These are phyloP conservation scores for Cephus rjabovi DNA, from an alignment of 2,888 invertebrate genomes.

Conservation along the genomic window DNA sequence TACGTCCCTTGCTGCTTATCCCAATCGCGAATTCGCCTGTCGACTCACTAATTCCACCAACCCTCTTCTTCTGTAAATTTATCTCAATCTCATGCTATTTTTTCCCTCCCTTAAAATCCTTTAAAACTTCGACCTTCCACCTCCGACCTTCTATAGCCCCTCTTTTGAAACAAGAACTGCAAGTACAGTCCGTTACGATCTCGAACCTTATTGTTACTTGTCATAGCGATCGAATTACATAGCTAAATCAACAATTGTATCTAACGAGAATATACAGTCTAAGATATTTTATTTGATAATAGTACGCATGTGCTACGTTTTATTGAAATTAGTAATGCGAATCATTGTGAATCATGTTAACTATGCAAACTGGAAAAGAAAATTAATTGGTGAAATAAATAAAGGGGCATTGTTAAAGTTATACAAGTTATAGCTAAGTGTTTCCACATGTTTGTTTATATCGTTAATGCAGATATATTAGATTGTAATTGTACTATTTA, in stretches of 20 bases:
- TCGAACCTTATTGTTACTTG: not conserved
- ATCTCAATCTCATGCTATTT: not conserved
- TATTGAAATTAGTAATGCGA: constrained; percentile 13
- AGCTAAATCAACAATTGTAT: not conserved
- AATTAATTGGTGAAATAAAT: constrained; percentile 48
- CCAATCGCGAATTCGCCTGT: too few species aligned
- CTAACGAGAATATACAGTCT: not conserved
- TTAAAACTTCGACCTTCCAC: not conserved
- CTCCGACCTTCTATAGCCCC: not conserved
- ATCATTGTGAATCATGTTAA: constrained; percentile 43
- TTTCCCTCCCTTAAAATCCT: not conserved
- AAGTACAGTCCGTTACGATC: constrained; percentile 2
- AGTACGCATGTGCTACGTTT: not conserved
- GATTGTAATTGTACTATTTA: constrained; percentile 42
- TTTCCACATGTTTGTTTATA: constrained; percentile 45
- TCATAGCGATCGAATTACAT: not conserved
- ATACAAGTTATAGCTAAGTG: constrained; percentile 48
- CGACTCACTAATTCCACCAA: too few species aligned
- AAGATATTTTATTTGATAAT: not conserved
- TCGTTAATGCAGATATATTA: constrained; percentile 42
- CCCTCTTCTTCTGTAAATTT: not conserved
- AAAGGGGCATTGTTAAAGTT: constrained; percentile 64
- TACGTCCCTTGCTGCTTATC: not conserved
- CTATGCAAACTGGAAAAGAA: constrained; percentile 29
- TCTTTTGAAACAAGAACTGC: not conserved